Percentiles rank a stretch among this genome's conserved stretches.
phyloP scores from a whole-genome alignment of 2,113 vertebrate genomes.

The Narcine bancroftii region DNA sequence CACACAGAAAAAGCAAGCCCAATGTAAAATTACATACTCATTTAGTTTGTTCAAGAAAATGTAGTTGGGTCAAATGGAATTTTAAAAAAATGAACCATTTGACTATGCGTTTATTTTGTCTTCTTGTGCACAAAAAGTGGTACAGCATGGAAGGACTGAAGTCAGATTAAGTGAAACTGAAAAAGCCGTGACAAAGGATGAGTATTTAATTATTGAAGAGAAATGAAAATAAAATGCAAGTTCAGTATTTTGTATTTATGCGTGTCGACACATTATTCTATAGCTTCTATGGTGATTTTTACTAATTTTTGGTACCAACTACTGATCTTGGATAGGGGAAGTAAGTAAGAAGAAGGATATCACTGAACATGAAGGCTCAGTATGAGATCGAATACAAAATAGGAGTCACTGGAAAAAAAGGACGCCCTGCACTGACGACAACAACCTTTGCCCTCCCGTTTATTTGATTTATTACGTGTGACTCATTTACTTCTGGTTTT shows the following conservation, averaged over 20 bases:
- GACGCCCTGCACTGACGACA: not conserved
- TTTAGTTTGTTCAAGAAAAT: not conserved
- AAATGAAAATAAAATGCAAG: not conserved
- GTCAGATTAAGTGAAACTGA: not conserved
- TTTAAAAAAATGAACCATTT: not conserved
- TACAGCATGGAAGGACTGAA: not conserved
- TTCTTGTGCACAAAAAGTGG: not conserved
- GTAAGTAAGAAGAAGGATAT: not conserved
- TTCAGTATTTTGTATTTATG: not conserved
- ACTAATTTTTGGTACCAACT: not conserved
- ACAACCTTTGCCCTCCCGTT: not conserved
- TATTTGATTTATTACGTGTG: not conserved
- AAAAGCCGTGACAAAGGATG: not conserved
- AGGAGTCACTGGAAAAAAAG: not conserved
- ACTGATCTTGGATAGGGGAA: not conserved
- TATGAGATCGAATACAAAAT: not conserved
- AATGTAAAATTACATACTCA: not conserved
- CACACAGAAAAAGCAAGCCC: not conserved
- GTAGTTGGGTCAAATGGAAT: slow-evolving; percentile 19
- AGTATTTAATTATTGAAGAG: not conserved
- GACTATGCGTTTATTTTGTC: not conserved
- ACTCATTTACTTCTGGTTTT: not conserved
- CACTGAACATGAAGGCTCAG: not conserved
- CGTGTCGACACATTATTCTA: not conserved
- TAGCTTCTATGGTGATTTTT: not conserved